Evolutionary conservation across 2,888 invertebrate species (phyloP).

Genomic region (Drosophila subsilvestris): DNA sequence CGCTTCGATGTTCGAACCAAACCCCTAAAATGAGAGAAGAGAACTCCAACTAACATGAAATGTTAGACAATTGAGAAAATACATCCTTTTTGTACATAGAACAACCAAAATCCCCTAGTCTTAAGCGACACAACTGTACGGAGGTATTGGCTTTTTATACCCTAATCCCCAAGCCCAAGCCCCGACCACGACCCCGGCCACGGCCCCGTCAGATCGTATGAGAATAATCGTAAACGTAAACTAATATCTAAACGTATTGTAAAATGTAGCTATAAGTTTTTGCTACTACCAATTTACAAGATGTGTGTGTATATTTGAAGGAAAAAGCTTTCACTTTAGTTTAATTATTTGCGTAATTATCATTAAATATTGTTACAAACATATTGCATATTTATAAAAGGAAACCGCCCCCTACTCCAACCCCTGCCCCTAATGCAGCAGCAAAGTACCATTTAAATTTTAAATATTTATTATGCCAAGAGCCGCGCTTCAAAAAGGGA

Average conservation of each 20-base stretch:
- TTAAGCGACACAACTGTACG: constrained; percentile 53
- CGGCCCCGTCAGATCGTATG: constrained; percentile 19
- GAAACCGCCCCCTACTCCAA: neutral
- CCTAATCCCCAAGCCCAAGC: constrained; percentile 37
- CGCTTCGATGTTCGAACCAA: neutral
- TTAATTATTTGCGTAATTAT: constrained; percentile 76
- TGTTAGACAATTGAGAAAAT: constrained; percentile 53
- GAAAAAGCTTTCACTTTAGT: constrained; percentile 78
- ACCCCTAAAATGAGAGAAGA: constrained; percentile 18
- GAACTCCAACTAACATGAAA: constrained; percentile 60
- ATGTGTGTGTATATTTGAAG: constrained; percentile 73
- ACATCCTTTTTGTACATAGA: constrained; percentile 60
- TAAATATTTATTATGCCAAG: constrained; percentile 70
- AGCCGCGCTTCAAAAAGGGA: constrained; percentile 59
- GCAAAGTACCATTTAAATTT: constrained; percentile 58
- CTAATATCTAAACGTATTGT: constrained; percentile 52
- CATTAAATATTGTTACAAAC: constrained; percentile 74
- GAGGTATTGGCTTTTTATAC: constrained; percentile 70
- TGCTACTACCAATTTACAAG: constrained; percentile 79
- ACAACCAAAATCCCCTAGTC: constrained; percentile 52
- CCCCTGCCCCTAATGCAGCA: constrained; percentile 39
- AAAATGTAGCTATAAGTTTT: constrained; percentile 75
- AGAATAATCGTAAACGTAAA: constrained; percentile 16
- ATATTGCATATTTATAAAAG: constrained; percentile 75
- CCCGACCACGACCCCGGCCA: constrained; percentile 30